These are phyloP conservation scores for Speoplatyrhinus poulsoni DNA, from an alignment of 2,113 vertebrate genomes.

Conservation along the genomic window DNA sequence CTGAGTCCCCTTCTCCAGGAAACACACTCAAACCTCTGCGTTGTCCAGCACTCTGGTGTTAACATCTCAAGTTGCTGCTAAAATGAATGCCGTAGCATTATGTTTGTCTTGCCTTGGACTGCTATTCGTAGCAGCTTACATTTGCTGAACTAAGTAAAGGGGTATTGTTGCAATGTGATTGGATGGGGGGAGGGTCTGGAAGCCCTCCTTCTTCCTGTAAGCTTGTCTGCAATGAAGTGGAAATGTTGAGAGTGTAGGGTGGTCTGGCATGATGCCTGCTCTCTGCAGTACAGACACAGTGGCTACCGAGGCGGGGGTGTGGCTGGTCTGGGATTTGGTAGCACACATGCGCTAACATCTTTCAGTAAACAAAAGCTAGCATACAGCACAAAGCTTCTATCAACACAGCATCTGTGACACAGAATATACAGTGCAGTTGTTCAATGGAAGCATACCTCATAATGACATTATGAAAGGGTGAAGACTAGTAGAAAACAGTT, in stretches of 20 bases:
- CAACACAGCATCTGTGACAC: conserved; percentile 55
- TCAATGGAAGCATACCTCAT: background rate
- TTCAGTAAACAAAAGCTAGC: conserved; percentile 27
- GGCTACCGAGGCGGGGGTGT: conserved; percentile 39
- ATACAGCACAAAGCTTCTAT: conserved; percentile 32
- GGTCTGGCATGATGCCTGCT: conserved; percentile 51
- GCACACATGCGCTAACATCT: conserved; percentile 11
- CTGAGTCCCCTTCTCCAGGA: conserved; percentile 43
- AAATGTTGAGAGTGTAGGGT: conserved; percentile 64
- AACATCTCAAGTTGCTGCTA: conserved; percentile 44
- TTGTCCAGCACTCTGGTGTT: conserved; percentile 37
- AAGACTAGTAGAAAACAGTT: conserved; percentile 1
- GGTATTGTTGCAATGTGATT: conserved; percentile 50
- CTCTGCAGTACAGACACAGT: conserved; percentile 55
- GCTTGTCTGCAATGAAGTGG: conserved; percentile 55
- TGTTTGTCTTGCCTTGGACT: conserved; percentile 12
- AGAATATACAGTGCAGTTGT: background rate
- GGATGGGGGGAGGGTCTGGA: conserved; percentile 23
- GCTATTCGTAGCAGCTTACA: conserved; percentile 23
- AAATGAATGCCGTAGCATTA: conserved; percentile 28
- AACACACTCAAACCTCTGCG: conserved; percentile 45
- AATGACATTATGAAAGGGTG: background rate
- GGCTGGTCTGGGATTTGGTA: conserved; percentile 27
- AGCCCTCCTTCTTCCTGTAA: conserved; percentile 58
- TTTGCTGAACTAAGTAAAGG: background rate